phyloP scores from a whole-genome alignment of 2,113 vertebrate species.

The Oncorhynchus keta region DNA sequence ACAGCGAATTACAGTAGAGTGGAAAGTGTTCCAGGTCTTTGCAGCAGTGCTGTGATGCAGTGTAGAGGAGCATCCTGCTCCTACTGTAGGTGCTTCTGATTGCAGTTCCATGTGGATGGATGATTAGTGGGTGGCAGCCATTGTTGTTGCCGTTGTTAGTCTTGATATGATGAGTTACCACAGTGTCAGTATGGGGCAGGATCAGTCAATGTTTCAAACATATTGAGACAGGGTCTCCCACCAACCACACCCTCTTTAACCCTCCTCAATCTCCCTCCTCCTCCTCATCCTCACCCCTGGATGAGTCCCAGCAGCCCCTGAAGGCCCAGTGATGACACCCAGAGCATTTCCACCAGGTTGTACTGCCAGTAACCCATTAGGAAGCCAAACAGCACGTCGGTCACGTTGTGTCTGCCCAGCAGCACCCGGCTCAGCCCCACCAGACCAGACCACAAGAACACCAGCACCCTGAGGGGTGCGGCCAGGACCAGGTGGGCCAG shows the following conservation, averaged over 20 bases:
- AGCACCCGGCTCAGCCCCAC: constrained; percentile 91
- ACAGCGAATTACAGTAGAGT: not conserved
- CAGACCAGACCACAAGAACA: constrained; percentile 86
- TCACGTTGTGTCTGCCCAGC: constrained; percentile 95
- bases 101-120: not conserved
- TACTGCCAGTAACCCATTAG: constrained; percentile 92
- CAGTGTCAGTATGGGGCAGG: not conserved
- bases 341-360: constrained; percentile 87
- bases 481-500: constrained; percentile 93
- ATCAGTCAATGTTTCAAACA: not conserved
- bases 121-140: not conserved
- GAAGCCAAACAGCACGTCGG: constrained; percentile 90
- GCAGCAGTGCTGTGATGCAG: not conserved
- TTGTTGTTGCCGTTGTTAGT: not conserved
- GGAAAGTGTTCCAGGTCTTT: not conserved
- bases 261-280: not conserved
- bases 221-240: not conserved
- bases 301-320: constrained; percentile 78
- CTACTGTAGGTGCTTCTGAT: too few species aligned
- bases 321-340: constrained; percentile 84
- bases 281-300: constrained; percentile 18
- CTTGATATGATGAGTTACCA: too few species aligned
- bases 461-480: constrained; percentile 84
- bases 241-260: not conserved
- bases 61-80: too few species aligned